These are phyloP conservation scores for Platygyra sinensis DNA, from an alignment of 64 coral and sea anemone genomes.

Conservation along the genomic window DNA sequence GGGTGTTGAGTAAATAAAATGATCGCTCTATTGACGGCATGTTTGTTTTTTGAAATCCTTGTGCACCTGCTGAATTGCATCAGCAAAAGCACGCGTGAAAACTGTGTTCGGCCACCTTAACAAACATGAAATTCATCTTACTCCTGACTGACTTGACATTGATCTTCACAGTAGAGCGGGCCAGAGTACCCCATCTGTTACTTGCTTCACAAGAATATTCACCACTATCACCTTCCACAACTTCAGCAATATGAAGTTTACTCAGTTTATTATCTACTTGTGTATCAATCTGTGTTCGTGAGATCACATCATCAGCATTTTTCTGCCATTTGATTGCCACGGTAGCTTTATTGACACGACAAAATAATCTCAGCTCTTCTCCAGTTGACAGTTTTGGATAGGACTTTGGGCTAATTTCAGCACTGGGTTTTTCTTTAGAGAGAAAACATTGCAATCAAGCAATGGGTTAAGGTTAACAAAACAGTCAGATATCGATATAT, in stretches of 20 bases:
- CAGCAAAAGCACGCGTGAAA: no score
- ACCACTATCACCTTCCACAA: conserved; percentile 3
- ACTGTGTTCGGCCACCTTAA: no score
- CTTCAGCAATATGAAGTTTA: not conserved
- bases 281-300: not conserved
- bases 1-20: no score
- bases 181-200: not conserved
- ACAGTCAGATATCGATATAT: no score
- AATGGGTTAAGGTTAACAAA: not conserved
- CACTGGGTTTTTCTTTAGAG: not conserved
- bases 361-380: not conserved
- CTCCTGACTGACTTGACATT: not conserved
- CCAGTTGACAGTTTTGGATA: not conserved
- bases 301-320: not conserved
- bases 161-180: not conserved
- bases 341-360: not conserved
- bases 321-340: not conserved
- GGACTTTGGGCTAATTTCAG: not conserved
- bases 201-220: conserved; percentile 1
- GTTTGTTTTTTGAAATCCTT: no score
- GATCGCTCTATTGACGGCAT: no score
- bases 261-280: not conserved
- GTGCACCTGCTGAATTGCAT: no score
- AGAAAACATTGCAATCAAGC: not conserved
- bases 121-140: not conserved